These are phyloP conservation scores for Chelonus insularis DNA, from an alignment of 1,140 invertebrate genomes.

Conservation along the genomic window DNA sequence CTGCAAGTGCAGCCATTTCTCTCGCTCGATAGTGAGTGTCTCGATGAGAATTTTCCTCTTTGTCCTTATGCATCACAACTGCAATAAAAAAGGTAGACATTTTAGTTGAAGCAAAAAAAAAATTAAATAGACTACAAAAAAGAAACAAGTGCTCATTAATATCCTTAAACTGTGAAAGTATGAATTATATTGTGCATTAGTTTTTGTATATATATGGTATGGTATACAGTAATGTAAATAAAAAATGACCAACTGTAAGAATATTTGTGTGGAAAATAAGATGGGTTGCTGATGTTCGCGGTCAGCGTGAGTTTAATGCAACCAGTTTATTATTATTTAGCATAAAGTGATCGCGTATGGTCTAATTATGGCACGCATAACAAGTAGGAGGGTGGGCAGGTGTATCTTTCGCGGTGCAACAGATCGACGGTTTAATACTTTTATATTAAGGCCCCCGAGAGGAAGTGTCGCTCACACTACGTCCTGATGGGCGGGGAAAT, in stretches of 20 bases:
- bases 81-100: not conserved
- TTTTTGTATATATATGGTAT: not conserved
- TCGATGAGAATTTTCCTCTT: slow-evolving; percentile 74
- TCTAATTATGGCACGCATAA: slow-evolving; percentile 47
- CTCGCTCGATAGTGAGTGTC: slow-evolving; percentile 71
- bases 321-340: slow-evolving; percentile 34
- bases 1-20: slow-evolving; percentile 79
- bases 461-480: slow-evolving; percentile 54
- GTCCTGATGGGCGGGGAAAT: slow-evolving; percentile 40
- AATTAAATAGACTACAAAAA: not conserved
- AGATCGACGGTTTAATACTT: slow-evolving; percentile 43
- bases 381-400: slow-evolving; percentile 42
- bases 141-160: too few species aligned
- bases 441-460: slow-evolving; percentile 34
- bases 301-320: slow-evolving; percentile 20
- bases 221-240: not conserved
- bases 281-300: slow-evolving; percentile 21
- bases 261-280: not conserved
- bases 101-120: not conserved
- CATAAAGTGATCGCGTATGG: slow-evolving; percentile 34
- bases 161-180: too few species aligned
- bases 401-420: slow-evolving; percentile 43
- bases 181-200: not conserved
- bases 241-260: not conserved
- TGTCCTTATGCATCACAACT: slow-evolving; percentile 90